phyloP scores from a whole-genome alignment of 2,113 vertebrate genomes.

The Megaleporinus macrocephalus region DNA sequence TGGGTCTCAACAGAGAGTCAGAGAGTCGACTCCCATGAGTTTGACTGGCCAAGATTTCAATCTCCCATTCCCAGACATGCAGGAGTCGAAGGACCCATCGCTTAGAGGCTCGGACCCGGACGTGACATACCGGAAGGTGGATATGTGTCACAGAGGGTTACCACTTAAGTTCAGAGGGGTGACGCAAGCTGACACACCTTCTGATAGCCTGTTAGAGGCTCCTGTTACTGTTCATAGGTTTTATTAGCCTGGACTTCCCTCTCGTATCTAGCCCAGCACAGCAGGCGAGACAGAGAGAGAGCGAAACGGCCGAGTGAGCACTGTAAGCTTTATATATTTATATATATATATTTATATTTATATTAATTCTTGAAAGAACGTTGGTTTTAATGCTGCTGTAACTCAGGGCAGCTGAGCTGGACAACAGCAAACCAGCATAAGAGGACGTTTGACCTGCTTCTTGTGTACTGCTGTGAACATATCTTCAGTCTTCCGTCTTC shows the following conservation, averaged over 20 bases:
- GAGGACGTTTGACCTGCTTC: neutral
- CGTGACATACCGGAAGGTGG: too few species aligned
- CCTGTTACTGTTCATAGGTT: conserved; percentile 21
- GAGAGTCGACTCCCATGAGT: too few species aligned
- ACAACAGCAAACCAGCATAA: too few species aligned
- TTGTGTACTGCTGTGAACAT: neutral
- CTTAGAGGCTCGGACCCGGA: too few species aligned
- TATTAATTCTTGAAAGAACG: neutral
- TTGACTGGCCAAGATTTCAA: too few species aligned
- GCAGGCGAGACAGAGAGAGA: conserved; percentile 28
- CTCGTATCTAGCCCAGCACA: neutral
- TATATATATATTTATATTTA: too few species aligned
- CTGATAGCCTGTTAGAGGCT: neutral
- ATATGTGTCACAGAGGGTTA: neutral
- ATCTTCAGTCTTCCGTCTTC: too few species aligned
- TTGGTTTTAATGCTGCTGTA: neutral
- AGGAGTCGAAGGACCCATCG: too few species aligned
- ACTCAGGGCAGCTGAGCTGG: too few species aligned
- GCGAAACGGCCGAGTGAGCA: neutral
- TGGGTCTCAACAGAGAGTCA: too few species aligned
- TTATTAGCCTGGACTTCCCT: conserved; percentile 5
- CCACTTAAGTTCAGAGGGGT: neutral
- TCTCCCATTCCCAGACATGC: too few species aligned
- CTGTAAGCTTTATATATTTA: conserved; percentile 2
- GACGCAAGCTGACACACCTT: neutral